Base-by-base conservation (phyloP, 64 coral and sea anemone genomes). In the Porites lutea region DNA sequence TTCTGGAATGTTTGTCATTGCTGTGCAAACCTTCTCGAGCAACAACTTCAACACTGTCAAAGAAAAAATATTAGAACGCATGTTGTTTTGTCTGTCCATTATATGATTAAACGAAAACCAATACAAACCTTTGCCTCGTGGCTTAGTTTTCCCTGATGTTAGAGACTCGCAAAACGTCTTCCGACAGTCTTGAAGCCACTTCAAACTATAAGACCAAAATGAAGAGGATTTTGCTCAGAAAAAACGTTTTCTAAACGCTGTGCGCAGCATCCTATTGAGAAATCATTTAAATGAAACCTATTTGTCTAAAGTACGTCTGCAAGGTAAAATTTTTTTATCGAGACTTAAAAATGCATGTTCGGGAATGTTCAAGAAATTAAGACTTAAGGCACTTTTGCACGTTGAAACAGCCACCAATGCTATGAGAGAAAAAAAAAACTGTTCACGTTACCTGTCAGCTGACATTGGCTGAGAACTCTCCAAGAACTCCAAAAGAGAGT, bases 1-100 rank as follows among this genome's bases (percentile, higher is more conserved):
- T 72, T 99, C 97, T 72, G 97, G 94, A 71, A 96, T 82, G 75
- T 96, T 93, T 6, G 94, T 96, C 65, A 96, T 49, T 9, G 88
- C 91, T 72, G 93, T 91, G 66, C 91, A 90, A 45, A 99, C 78
- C 59, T 79, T 91, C 71, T 88, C 92, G 45, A 99, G 72, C 48
- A 99, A 69, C 46, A 92, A 48, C 43, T 79, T 87, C 72, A 99
- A 52, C 13, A 99, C 97, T 99, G 65, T 45, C 15, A 75, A 45
- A 61, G 51, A 7, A 64, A 65, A 19, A 13, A 2, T 48, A 20
- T 54, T 20, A 73, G 13, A 73, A 23, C 14, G 72, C 13, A 59
- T 59, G 13, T 59, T 59, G 7, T 37, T 37, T 37, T 37, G 27
- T 37, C 27, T 4, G 65, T 72, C 52, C 1, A 65, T 65, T 84